Percentiles rank a stretch among this genome's conserved stretches.
Evolutionary conservation across 2,797 vertebrate genomes (phyloP).

Genomic region (Molossus alvarezi): DNA sequence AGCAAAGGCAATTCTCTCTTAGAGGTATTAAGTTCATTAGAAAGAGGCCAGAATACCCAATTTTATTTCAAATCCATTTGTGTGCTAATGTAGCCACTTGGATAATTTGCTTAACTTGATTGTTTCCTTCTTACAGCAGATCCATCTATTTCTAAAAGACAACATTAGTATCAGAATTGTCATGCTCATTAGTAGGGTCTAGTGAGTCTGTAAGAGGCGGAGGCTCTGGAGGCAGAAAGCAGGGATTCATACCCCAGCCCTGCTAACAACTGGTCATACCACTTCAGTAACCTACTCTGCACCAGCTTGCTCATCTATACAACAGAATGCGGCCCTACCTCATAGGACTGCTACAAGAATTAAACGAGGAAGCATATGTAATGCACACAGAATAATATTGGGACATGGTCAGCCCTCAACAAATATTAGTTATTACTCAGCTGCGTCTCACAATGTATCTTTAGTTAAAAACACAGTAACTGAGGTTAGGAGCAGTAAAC

Average conservation of each 20-base stretch:
- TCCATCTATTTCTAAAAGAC: conserved; percentile 54
- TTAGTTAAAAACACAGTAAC: neutral
- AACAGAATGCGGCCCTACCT: neutral
- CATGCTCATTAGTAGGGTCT: neutral
- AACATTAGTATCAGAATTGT: neutral
- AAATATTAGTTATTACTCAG: neutral
- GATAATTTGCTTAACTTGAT: conserved; percentile 37
- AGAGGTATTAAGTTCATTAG: conserved; percentile 37
- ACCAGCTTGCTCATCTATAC: neutral
- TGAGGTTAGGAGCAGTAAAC: neutral
- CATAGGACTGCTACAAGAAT: neutral
- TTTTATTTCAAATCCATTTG: conserved; percentile 68
- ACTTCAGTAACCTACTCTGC: neutral
- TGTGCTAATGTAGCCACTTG: conserved; percentile 10
- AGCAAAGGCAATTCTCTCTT: conserved; percentile 8
- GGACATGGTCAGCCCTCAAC: neutral
- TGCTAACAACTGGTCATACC: neutral
- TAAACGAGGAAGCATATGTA: neutral
- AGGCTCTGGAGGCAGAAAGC: neutral
- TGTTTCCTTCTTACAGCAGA: conserved; percentile 31
- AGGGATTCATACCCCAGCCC: neutral
- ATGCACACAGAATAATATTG: neutral
- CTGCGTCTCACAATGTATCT: neutral
- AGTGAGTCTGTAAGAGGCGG: neutral
- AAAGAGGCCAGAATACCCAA: neutral